phyloP scores from a whole-genome alignment of 2,888 invertebrate genomes.

The Capitulum mitella region DNA sequence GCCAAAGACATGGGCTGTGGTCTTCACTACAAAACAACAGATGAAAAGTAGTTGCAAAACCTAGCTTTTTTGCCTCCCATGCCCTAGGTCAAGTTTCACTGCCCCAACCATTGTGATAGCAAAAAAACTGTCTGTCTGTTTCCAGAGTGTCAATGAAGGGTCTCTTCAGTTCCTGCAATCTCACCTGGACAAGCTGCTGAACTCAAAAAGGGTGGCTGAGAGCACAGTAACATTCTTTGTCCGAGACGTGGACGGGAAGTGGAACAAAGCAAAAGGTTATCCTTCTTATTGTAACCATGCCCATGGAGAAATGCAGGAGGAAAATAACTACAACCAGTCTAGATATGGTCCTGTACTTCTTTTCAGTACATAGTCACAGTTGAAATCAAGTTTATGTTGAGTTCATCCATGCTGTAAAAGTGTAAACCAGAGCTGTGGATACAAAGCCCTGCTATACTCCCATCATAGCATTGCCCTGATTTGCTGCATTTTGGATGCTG shows the following conservation, averaged over 20 bases:
- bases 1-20: too few species aligned
- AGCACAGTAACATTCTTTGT: background rate
- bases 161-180: conserved; percentile 81
- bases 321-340: too few species aligned
- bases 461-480: too few species aligned
- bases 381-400: too few species aligned
- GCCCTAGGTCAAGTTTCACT: background rate
- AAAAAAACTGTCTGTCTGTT: background rate
- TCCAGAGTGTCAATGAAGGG: conserved; percentile 77
- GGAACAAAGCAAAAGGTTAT: background rate
- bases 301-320: too few species aligned
- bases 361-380: too few species aligned
- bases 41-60: background rate
- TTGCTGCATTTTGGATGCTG: too few species aligned
- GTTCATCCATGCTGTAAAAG: too few species aligned
- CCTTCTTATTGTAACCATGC: too few species aligned
- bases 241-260: background rate
- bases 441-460: too few species aligned
- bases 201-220: background rate
- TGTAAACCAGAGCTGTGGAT: too few species aligned
- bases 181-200: conserved; percentile 67
- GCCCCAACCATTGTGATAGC: background rate
- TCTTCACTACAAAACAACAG: background rate
- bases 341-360: too few species aligned
- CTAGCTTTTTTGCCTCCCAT: background rate